A percentile compares a stretch with the other conserved stretches of the same genome.
These are phyloP conservation scores for Dermochelys coriacea DNA, from an alignment of 2,797 vertebrate genomes.

Conservation along the genomic window DNA sequence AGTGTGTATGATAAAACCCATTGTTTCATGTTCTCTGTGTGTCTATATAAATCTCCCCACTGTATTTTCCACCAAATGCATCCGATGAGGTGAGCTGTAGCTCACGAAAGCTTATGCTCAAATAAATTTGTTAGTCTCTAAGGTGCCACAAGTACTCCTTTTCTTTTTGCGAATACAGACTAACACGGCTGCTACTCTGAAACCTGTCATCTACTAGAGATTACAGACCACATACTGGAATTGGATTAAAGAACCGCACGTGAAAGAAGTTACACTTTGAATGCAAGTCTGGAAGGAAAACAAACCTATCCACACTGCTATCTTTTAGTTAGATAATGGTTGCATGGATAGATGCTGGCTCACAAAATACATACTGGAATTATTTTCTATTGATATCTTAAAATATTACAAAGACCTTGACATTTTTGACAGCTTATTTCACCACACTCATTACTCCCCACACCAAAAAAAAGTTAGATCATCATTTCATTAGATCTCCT, in stretches of 20 bases:
- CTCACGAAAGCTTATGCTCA: too few relatives aligned
- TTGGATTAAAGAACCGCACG: slow-evolving; percentile 15
- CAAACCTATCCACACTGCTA: background rate
- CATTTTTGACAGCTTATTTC: background rate
- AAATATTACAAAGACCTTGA: background rate
- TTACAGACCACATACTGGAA: background rate
- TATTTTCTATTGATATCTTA: background rate
- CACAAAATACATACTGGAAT: background rate
- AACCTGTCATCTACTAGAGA: slow-evolving; percentile 21
- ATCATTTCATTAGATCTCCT: background rate
- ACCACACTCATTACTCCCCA: too few relatives aligned
- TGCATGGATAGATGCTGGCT: background rate
- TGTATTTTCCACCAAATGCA: too few relatives aligned
- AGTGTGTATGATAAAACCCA: too few relatives aligned
- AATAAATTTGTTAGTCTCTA: too few relatives aligned
- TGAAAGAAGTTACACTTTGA: background rate
- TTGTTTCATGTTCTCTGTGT: too few relatives aligned
- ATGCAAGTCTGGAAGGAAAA: background rate
- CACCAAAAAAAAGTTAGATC: background rate
- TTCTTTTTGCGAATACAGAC: too few relatives aligned
- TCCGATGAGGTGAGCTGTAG: too few relatives aligned
- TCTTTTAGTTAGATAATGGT: background rate
- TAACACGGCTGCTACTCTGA: too few relatives aligned
- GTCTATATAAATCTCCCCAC: too few relatives aligned
- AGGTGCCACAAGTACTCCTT: too few relatives aligned